Evolutionary conservation across 2,888 invertebrate genomes (phyloP).

Genomic region (Calameuta idolon): DNA sequence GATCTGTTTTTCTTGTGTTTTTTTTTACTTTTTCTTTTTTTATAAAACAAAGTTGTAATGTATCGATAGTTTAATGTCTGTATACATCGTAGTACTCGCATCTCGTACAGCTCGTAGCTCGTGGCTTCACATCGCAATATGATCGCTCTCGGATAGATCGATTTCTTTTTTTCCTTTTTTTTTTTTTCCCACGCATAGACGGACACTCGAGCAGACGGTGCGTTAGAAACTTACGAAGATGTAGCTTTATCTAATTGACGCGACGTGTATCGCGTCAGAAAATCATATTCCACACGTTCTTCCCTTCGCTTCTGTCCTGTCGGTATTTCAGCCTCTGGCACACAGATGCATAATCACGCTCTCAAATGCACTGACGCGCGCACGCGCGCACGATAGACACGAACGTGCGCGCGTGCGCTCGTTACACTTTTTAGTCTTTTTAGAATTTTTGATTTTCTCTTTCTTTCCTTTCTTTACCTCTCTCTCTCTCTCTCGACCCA

Average conservation of each 20-base stretch:
- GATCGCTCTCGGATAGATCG: constrained; percentile 19
- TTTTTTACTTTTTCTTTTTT: constrained; percentile 50
- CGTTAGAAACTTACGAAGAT: not conserved
- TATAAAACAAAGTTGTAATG: constrained; percentile 61
- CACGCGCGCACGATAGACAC: not conserved
- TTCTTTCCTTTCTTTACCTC: constrained; percentile 16
- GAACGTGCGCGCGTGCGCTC: not conserved
- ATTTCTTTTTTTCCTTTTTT: constrained; percentile 20
- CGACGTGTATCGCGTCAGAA: constrained; percentile 5
- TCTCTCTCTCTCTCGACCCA: constrained; percentile 20
- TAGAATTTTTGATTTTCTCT: constrained; percentile 21
- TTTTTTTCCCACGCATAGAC: constrained; percentile 7
- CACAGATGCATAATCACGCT: not conserved
- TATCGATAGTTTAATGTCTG: constrained; percentile 58
- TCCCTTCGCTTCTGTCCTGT: not conserved
- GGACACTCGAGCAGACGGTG: constrained; percentile 11
- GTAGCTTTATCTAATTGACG: not conserved
- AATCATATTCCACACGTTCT: constrained; percentile 2
- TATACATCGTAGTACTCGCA: constrained; percentile 57
- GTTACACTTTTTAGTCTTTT: not conserved
- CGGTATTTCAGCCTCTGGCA: not conserved
- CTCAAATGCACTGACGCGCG: not conserved
- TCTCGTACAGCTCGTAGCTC: constrained; percentile 16
- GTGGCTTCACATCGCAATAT: constrained; percentile 19
- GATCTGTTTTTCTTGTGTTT: constrained; percentile 1